phyloP scores from a whole-genome alignment of 2,888 invertebrate genomes.

The Folsomia manolachei region DNA sequence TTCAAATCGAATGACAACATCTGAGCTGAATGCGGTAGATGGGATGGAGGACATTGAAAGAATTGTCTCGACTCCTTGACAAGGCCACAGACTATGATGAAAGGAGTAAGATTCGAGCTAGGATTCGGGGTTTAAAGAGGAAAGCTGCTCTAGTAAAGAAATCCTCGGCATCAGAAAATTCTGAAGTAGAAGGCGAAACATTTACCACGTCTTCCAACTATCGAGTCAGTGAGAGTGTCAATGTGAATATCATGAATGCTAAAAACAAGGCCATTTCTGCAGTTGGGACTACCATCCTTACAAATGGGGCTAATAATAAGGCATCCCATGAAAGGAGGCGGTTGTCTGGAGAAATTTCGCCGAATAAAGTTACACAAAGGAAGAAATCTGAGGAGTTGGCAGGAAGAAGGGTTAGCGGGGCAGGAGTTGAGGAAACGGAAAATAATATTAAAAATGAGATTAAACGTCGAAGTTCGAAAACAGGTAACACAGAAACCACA shows the following conservation, averaged over 20 bases:
- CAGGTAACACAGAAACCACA: background rate
- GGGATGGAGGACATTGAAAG: slow-evolving; percentile 38
- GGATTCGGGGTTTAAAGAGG: slow-evolving; percentile 71
- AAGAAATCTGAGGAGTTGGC: slow-evolving; percentile 25
- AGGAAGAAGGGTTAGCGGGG: slow-evolving; percentile 12
- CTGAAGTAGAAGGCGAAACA: background rate
- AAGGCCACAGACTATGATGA: slow-evolving; percentile 74
- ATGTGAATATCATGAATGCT: background rate
- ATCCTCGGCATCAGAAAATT: slow-evolving; percentile 6
- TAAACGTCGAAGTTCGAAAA: too few relatives aligned
- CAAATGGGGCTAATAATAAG: background rate
- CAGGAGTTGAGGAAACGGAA: background rate
- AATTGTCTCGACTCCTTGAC: slow-evolving; percentile 63
- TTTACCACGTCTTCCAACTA: background rate
- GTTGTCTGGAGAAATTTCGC: slow-evolving; percentile 28
- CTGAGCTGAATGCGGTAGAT: slow-evolving; percentile 39
- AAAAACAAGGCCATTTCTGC: background rate
- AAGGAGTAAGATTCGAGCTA: slow-evolving; percentile 70
- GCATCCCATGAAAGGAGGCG: slow-evolving; percentile 13
- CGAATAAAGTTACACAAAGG: slow-evolving; percentile 19
- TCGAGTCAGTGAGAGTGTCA: background rate
- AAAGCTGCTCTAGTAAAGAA: slow-evolving; percentile 53
- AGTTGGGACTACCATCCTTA: background rate
- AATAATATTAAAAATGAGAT: background rate
- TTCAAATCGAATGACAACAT: slow-evolving; percentile 29